Percentiles rank a stretch among this genome's conserved stretches.
Evolutionary conservation across 2,113 vertebrate species (phyloP).

Genomic region (Nettapus auritus): DNA sequence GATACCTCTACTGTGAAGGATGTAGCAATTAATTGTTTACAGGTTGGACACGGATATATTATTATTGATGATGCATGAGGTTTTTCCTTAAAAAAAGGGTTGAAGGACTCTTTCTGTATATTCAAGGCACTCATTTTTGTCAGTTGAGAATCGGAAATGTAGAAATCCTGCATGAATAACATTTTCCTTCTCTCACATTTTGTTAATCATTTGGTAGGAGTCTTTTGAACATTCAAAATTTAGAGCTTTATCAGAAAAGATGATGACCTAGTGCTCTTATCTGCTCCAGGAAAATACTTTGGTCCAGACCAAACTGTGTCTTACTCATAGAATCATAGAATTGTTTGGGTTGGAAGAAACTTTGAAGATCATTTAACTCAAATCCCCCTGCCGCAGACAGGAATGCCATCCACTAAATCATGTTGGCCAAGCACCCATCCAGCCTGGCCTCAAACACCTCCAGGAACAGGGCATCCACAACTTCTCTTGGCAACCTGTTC

Average conservation of each 20-base stretch:
- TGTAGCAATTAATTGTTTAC: conserved; percentile 57
- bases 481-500: no score
- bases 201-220: neutral
- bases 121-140: neutral
- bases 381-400: no score
- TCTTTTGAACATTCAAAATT: neutral
- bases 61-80: conserved; percentile 32
- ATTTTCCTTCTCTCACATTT: neutral
- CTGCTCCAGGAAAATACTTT: neutral
- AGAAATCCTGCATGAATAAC: neutral
- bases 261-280: neutral
- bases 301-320: neutral
- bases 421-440: no score
- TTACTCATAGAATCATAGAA: neutral
- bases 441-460: no score
- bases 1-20: neutral
- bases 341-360: no score
- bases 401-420: no score
- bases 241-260: neutral
- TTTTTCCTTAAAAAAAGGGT: neutral
- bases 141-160: neutral
- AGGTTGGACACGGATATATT: conserved; percentile 14
- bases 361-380: no score
- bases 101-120: neutral
- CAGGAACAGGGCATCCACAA: no score